Conservation (phyloP, 2,113 vertebrate genomes). For the Cottus gobio region DNA sequence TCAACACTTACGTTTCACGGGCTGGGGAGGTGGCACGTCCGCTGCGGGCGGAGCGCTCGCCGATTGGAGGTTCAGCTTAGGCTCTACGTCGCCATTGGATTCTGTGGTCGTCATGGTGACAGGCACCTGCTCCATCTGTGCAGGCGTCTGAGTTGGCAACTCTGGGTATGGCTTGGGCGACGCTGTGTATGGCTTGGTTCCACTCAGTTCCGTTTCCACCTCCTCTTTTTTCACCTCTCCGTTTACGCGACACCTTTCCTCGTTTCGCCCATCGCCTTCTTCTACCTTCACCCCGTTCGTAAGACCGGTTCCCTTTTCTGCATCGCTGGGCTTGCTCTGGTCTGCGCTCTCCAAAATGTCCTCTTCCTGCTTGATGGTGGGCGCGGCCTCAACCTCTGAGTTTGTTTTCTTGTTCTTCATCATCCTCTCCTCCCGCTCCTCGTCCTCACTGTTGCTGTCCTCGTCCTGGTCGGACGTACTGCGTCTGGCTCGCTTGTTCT, state of each 20-base stretch:
- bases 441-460: constrained; percentile 75
- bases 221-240: constrained; percentile 70
- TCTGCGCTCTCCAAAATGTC: constrained; percentile 62
- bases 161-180: constrained; percentile 73
- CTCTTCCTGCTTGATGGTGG: constrained; percentile 58
- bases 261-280: constrained; percentile 44
- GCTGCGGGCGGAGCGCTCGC: constrained; percentile 60
- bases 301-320: constrained; percentile 83
- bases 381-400: constrained; percentile 36
- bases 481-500: constrained; percentile 69
- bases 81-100: constrained; percentile 54
- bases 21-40: constrained; percentile 58
- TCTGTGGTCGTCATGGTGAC: constrained; percentile 63
- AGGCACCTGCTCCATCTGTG: constrained; percentile 55
- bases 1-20: constrained; percentile 75
- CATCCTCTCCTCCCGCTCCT: constrained; percentile 56
- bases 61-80: constrained; percentile 64
- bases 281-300: constrained; percentile 74
- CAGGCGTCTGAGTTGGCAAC: constrained; percentile 43
- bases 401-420: constrained; percentile 58
- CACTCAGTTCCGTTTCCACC: constrained; percentile 76
- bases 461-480: constrained; percentile 80
- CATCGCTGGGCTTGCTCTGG: constrained; percentile 83
- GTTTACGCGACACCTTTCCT: constrained; percentile 29
- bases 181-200: constrained; percentile 77